These are phyloP conservation scores for Oreohelix idahoensis DNA, from an alignment of 1,140 invertebrate species.

Conservation along the genomic window DNA sequence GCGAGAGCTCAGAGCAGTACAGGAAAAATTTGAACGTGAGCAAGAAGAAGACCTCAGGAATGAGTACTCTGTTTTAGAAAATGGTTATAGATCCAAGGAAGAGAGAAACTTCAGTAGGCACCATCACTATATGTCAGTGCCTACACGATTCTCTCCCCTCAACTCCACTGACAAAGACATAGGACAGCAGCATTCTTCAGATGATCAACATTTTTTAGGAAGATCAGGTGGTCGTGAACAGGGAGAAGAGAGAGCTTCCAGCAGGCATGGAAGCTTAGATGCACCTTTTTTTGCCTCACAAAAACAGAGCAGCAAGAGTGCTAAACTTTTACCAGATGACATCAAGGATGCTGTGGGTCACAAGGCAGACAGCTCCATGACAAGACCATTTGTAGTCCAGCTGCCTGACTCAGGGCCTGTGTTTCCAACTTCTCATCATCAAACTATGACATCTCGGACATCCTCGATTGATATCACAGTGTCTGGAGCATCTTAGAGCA, in stretches of 20 bases:
- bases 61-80: not conserved
- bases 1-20: slow-evolving; percentile 7
- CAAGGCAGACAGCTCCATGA: not conserved
- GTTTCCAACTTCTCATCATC: slow-evolving; percentile 28
- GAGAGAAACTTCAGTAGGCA: not conserved
- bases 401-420: slow-evolving; percentile 34
- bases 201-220: slow-evolving; percentile 6
- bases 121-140: not conserved
- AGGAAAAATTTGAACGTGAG: slow-evolving; percentile 31
- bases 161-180: not conserved
- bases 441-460: not conserved
- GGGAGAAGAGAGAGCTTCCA: not conserved
- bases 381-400: slow-evolving; percentile 37
- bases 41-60: slow-evolving; percentile 30
- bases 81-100: not conserved
- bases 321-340: not conserved
- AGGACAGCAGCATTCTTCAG: not conserved
- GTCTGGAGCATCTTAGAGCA: not conserved
- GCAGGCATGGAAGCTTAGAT: not conserved
- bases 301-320: not conserved
- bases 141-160: slow-evolving; percentile 20
- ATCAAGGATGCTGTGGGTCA: not conserved
- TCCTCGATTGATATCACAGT: not conserved
- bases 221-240: not conserved
- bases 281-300: not conserved